Evolutionary conservation across 2,797 vertebrate genomes (phyloP).

Genomic region (Bradypus variegatus): DNA sequence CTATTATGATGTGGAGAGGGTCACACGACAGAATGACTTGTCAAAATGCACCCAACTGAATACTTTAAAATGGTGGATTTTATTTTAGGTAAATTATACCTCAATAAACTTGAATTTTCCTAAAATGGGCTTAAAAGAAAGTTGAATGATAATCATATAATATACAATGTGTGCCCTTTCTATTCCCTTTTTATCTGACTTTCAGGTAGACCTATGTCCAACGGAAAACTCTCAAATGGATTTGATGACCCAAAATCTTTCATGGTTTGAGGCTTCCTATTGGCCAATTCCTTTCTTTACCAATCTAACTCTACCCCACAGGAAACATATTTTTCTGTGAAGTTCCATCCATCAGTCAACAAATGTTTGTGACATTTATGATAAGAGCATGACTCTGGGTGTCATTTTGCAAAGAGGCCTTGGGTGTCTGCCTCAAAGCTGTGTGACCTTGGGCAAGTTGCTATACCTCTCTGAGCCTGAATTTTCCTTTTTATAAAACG

Average conservation of each 20-base stretch:
- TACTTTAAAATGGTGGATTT: too few relatives aligned
- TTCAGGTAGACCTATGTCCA: not conserved
- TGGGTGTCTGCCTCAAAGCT: not conserved
- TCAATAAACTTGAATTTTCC: not conserved
- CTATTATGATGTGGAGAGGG: too few relatives aligned
- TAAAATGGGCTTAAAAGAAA: not conserved
- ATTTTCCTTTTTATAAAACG: not conserved
- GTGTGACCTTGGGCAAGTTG: not conserved
- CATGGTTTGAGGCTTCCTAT: not conserved
- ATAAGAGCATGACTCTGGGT: not conserved
- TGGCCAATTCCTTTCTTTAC: not conserved
- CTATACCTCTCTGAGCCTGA: not conserved
- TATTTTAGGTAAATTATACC: not conserved
- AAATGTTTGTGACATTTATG: not conserved
- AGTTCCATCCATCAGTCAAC: not conserved
- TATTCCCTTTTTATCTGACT: not conserved
- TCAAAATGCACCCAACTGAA: not conserved
- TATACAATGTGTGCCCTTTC: not conserved
- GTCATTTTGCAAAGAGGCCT: not conserved
- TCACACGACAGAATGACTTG: not conserved
- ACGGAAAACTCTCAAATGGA: not conserved
- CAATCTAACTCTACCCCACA: not conserved
- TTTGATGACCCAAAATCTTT: not conserved
- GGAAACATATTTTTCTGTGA: not conserved
- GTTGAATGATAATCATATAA: not conserved